Percentiles rank a stretch among this genome's conserved stretches.
Conservation (phyloP, 2,888 invertebrate genomes). For the Leucania comma region DNA sequence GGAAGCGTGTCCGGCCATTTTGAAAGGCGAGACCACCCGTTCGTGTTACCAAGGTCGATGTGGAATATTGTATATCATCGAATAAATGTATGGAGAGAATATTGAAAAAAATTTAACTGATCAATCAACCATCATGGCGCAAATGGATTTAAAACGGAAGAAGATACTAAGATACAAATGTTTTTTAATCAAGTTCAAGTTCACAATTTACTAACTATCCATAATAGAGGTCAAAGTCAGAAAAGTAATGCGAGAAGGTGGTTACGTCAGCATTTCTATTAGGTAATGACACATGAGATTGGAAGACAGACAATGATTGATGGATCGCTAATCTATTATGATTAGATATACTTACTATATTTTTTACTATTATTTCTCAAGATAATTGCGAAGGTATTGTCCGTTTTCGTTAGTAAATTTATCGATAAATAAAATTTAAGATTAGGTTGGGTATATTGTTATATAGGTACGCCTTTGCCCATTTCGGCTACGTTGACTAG, state of each 20-base stretch:
- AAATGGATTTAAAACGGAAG: conserved; percentile 11
- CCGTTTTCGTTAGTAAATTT: conserved; percentile 7
- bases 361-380: conserved; percentile 9
- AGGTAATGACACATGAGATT: conserved; percentile 44
- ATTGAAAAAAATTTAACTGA: neutral
- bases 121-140: neutral
- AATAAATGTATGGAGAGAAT: conserved; percentile 4
- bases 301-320: conserved; percentile 30
- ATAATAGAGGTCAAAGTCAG: conserved; percentile 55
- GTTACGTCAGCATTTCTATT: conserved; percentile 46
- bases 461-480: too few relatives aligned
- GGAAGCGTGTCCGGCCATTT: conserved; percentile 29
- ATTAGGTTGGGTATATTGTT: too few relatives aligned
- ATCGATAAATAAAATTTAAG: too few relatives aligned
- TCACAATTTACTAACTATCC: conserved; percentile 15
- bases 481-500: too few relatives aligned
- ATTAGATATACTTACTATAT: conserved; percentile 18
- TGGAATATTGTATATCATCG: conserved; percentile 9
- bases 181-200: conserved; percentile 33
- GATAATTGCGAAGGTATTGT: neutral
- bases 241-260: conserved; percentile 42
- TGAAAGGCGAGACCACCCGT: conserved; percentile 41
- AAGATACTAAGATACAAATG: neutral
- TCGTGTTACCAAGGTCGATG: conserved; percentile 29
- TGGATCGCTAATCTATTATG: conserved; percentile 4